Base-by-base conservation (phyloP, 2,888 invertebrate genomes). In the Hirtodrosophila alboralis region DNA sequence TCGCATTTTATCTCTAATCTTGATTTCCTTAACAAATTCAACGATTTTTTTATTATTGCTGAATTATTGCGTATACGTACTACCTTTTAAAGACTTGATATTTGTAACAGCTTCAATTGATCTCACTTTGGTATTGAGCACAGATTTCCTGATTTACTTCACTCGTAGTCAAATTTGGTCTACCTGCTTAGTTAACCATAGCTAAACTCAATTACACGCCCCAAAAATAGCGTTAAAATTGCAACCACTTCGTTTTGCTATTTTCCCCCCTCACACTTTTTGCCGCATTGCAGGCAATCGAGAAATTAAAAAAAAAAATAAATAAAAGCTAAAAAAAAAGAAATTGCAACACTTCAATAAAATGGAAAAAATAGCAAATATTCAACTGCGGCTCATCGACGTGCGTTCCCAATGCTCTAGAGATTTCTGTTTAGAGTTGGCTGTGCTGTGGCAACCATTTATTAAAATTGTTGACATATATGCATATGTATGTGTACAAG, bases 301-400 rank as follows among this genome's bases (percentile, higher is more conserved):
- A 33, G 58, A 68, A 68, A 68, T 68, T 68, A 72, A 59, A 72
- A n/a, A n/a, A n/a, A n/a, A n/a, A n/a, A n/a, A n/a, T n/a, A n/a
- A n/a, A n/a, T n/a, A n/a, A n/a, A n/a, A n/a, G n/a, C n/a, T n/a
- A n/a, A n/a, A n/a, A n/a, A n/a, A n/a, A 53, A 23, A 12, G 9
- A 45, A 34, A 14, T 51, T 64, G 51, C 51, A 40, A 49, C 71
- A 56, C 45, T 49, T 70, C 30, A 33, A 56, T 49, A 37, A 66
- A 66, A 45, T 70, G 70, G n/a, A n/a, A 26, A 40, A 69, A 49
- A 63, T 47, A 28, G 44, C 13, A 31, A 43, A 54, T 56, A 27
- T 31, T 3, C 54, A 48, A 47, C 41, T 34, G 71, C 33, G 45
- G 30, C 64, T 47, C 44, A 66, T 66, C 64, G 56, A 51, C 66